phyloP scores from a whole-genome alignment of 2,113 vertebrate genomes.

The Myotis lucifugus region DNA sequence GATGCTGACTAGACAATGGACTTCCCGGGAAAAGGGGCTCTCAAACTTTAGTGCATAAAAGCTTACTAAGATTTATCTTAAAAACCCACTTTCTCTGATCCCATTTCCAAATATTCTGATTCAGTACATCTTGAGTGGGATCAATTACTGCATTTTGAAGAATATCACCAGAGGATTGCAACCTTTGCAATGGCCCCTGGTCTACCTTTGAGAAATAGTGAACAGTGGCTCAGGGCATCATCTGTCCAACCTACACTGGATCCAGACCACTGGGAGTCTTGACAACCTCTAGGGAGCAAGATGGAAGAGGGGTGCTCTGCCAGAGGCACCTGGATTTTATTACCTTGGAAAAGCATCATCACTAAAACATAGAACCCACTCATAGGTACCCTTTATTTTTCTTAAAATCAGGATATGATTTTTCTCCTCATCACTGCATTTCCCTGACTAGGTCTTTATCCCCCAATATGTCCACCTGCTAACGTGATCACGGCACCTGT shows the following conservation, averaged over 20 bases:
- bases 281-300: neutral
- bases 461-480: neutral
- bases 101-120: neutral
- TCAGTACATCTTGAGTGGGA: neutral
- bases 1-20: neutral
- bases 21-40: neutral
- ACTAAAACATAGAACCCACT: neutral
- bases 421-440: neutral
- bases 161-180: neutral
- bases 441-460: neutral
- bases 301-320: neutral
- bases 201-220: neutral
- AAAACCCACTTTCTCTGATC: neutral
- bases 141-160: neutral
- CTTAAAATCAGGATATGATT: neutral
- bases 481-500: neutral
- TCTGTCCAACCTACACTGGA: neutral
- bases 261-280: too few species aligned
- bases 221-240: neutral
- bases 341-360: neutral
- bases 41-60: neutral
- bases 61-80: neutral
- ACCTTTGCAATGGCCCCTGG: neutral
- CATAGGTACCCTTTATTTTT: neutral
- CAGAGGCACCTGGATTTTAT: neutral